These are phyloP conservation scores for Nomada ferruginata DNA, from an alignment of 2,888 invertebrate genomes.

Conservation along the genomic window DNA sequence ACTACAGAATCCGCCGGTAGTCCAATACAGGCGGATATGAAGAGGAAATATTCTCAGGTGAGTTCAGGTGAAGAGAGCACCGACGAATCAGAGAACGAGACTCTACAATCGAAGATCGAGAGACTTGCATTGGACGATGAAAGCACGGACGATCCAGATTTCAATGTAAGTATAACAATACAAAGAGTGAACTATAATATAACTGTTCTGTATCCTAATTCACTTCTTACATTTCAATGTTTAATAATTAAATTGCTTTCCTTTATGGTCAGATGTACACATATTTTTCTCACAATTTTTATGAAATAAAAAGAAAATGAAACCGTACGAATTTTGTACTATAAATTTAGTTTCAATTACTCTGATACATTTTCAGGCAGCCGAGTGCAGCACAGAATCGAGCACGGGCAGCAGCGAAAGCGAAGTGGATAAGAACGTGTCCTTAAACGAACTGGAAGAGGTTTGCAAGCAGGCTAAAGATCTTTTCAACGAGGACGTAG, in stretches of 20 bases:
- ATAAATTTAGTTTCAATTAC: too few relatives aligned
- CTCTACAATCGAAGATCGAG: constrained; percentile 67
- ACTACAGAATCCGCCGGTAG: constrained; percentile 68
- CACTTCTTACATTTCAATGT: too few relatives aligned
- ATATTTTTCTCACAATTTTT: too few relatives aligned
- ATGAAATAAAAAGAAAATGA: too few relatives aligned
- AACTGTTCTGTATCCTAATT: too few relatives aligned
- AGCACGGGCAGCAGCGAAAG: constrained; percentile 24
- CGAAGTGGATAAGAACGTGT: constrained; percentile 1
- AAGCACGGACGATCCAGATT: constrained; percentile 74
- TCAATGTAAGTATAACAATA: constrained; percentile 63
- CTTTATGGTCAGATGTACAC: too few relatives aligned
- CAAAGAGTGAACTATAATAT: too few relatives aligned
- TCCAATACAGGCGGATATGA: constrained; percentile 56
- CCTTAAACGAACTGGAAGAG: constrained; percentile 17
- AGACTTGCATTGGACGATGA: constrained; percentile 60
- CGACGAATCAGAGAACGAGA: constrained; percentile 71
- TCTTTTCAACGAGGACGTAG: neutral
- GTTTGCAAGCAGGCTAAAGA: neutral
- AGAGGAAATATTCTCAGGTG: constrained; percentile 72
- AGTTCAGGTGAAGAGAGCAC: constrained; percentile 47
- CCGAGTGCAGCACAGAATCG: constrained; percentile 13
- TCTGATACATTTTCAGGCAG: constrained; percentile 38
- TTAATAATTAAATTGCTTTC: neutral
- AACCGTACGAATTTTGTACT: too few relatives aligned